Percentiles rank a stretch among this genome's conserved stretches.
These are phyloP conservation scores for Tipula vernalis DNA, from an alignment of 2,888 invertebrate species.

Conservation along the genomic window DNA sequence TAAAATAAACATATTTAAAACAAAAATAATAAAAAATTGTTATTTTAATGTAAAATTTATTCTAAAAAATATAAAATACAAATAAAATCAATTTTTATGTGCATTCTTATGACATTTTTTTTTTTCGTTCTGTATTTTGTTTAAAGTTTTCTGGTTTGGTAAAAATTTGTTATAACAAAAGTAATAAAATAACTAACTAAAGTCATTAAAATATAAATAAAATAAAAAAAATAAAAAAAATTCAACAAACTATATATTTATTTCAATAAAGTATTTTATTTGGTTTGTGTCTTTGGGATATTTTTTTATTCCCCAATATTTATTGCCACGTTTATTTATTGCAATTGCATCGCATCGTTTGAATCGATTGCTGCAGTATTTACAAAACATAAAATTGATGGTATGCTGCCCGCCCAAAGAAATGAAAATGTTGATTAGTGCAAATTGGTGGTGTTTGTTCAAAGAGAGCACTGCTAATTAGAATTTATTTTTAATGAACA, in stretches of 20 bases:
- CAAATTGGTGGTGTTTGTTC: not conserved
- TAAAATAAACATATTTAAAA: not conserved
- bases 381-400: not conserved
- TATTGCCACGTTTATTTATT: not conserved
- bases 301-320: not conserved
- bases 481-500: not conserved
- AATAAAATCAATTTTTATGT: slow-evolving; percentile 4
- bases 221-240: not conserved
- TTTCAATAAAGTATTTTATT: not conserved
- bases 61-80: not conserved
- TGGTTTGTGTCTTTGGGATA: not conserved
- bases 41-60: not conserved
- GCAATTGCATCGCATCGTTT: not conserved
- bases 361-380: not conserved
- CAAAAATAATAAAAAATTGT: not conserved
- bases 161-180: not conserved
- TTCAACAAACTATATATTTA: not conserved
- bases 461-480: not conserved
- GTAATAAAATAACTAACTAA: not conserved
- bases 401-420: not conserved
- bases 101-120: not conserved
- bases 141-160: not conserved
- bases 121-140: not conserved
- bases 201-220: not conserved
- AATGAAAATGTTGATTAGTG: not conserved